Evolutionary conservation across 2,888 invertebrate genomes (phyloP), one percentile per base, ranked within the genome.

Genomic region (Listrodromus nycthemerus): DNA sequence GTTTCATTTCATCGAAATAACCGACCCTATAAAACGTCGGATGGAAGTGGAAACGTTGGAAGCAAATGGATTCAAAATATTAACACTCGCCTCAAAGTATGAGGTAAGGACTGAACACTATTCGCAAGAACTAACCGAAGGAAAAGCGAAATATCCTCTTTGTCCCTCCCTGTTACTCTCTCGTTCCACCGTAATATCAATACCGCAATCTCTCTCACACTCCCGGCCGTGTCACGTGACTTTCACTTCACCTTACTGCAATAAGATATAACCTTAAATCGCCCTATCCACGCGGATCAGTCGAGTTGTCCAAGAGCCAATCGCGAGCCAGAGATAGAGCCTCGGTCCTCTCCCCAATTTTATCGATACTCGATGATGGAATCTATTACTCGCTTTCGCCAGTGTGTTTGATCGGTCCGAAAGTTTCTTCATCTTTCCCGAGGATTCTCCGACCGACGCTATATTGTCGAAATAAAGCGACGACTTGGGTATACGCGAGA

Each of bases 401-500:
- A 16, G 30, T 58, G 27, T 27, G 58, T 27, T 24, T 16, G 58
- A 37, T 65, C 37, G 50, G 61, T 13, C 45, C 24, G 33, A 78
- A 70, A 70, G 24, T 78, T 71, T 52, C 65, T 65, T 7, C 27
- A 65, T 61, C 24, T 70, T 63, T 80, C 37, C 19, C 37, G 74
- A 75, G 58, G 58, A 30, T 80, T 69, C 52, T 63, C 41, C 61
- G 63, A 69, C 61, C 52, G 33, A 69, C 63, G 37, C 74, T 66
- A 63, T 75, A 75, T 61, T 61, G 37, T 37, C 27, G 41, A 48
- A 50, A 80, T 74, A 80, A 61, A 80, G 74, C 52, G 70, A 81
- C 48, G 71, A 61, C 75, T 58, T n/a, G 58, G 30, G 58, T 27
- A 16, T 16, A 30, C 4, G 41, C 2, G 41, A 41, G 41, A 41